Base-by-base conservation (phyloP, 2,888 invertebrate species). In the Pandemis corylana region DNA sequence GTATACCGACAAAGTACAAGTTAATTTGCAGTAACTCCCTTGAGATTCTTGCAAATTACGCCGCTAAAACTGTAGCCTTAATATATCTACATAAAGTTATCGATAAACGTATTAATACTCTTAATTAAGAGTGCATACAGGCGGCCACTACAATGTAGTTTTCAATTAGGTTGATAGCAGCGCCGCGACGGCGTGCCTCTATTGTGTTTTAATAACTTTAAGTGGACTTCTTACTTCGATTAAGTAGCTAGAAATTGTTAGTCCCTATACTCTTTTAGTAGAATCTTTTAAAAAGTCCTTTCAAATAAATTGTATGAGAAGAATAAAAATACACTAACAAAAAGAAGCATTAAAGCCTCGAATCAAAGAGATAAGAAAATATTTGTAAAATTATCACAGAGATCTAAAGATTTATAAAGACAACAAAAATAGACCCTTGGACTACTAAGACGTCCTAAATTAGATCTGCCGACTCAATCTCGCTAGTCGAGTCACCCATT, bases 141-240 rank as follows among this genome's bases (percentile, higher is more conserved):
- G 53, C 75, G 56, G 68, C 73, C 76, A 78, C 84, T 81, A 86
- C 85, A 87, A 84, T 87, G 87, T 87, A 87, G 84, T 89, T 90
- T 91, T 89, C 90, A 91, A 92, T 91, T 91, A 91, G 84, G 82
- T 80, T 87, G 87, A 90, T 89, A 87, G 88, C 83, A 80, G 80
- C 77, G 81, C 79, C 79, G 80, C 80, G 77, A 76, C 80, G 80
- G 80, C 82, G 80, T 79, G 59, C 75, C 61, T 86, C 87, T 90
- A 88, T 90, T 89, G 88, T 87, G 85, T 88, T 91, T 90, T 91
- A 90, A 91, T 91, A 90, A 89, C 85, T 87, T 84, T 87, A 88
- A 92, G 89, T 91, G 89, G 86, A 87, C 84, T 85, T 86, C 86
- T 87, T 85, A 87, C 85, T 87, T 80, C 79, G 85, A 85, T 85